Base-by-base conservation (phyloP, 2,888 invertebrate species). In the Coelinius sp. region DNA sequence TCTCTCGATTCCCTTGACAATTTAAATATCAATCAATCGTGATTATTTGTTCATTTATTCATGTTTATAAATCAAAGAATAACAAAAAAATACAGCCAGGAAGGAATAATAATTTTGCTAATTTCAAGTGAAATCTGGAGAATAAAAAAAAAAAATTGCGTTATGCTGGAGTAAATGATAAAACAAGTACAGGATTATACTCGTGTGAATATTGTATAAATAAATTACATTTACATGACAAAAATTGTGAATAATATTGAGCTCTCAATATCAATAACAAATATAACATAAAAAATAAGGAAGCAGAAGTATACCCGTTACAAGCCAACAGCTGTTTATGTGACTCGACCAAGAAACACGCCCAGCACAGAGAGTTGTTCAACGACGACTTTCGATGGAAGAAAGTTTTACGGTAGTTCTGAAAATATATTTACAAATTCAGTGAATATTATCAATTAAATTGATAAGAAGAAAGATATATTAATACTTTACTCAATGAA, bases 281-380 rank as follows among this genome's bases (percentile, higher is more conserved):
- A 72, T 68, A 14, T n/a, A 1, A 27, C 65, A 10, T 35, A 25
- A 44, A 31, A 38, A 53, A 64, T 44, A 41, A 53, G 49, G 63
- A 53, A 65, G 22, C 20, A 63, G 68, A 63, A 63, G 64, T 69
- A 69, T 63, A 72, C 63, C 63, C 71, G 68, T 65, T 76, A 14
- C 65, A 70, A 63, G 70, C 68, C 74, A 77, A 77, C 77, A 77
- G 77, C 77, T 77, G 77, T 75, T 74, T 66, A 49, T 64, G 63
- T 59, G 35, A 38, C 68, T 73, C 70, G 70, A 24, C 64, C 73
- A 68, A 75, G 70, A 74, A 76, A 77, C 75, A 76, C 76, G 76
- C 74, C 74, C 74, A 76, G n/a, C n/a, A n/a, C n/a, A n/a, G n/a
- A n/a, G 63, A 31, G 68, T 41, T 62, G 68, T 59, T 63, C 64